Evolutionary conservation across 1,140 invertebrate genomes (phyloP), one percentile per base, ranked within the genome.

Genomic region (Vanessa tameamea): DNA sequence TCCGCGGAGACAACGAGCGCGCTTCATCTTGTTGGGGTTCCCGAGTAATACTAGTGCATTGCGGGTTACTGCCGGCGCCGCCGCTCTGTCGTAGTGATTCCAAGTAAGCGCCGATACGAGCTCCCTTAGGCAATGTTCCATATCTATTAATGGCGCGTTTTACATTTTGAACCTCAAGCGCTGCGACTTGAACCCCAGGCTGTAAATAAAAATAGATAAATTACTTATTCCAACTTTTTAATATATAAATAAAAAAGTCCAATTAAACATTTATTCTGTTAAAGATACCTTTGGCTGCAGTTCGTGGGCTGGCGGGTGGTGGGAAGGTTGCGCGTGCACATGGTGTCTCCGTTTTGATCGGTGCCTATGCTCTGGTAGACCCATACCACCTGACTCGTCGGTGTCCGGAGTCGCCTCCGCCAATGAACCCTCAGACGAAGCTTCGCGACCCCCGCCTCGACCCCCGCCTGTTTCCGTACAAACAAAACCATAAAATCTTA

Each of bases 71-170:
- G 50, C 75, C 77, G 11, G 74, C 76, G 15, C 81, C 94, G n/a
- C 96, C 96, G 83, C 95, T 96, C 80, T 97, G 96, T 48, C 97
- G 94, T 72, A 99, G 91, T 0, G 98, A 99, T 84, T 99, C 98
- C 15, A 99, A 92, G 90, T 98, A 99, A 0, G 98, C 98, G 13
- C 98, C 98, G 79, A 99, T 99, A 47, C 98, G 94, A 14, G 98
- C 97, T 63, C 97, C 98, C 93, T 99, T 99, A 0, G 98, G 98
- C 72, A 98, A 87, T 13, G 99, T 99, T 7, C 98, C 98, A 88
- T 99, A 99, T n/a, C 98, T 95, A 92, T 98, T 99, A 69, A 99
- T 99, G 8, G 98, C 98, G 78, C 97, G 95, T 84, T 98, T 97
- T 68, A 99, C 98, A 94, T 99, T 99, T 92, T 99, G 97, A 77